Evolutionary conservation across 2,888 invertebrate genomes (phyloP), one percentile per base, ranked within the genome.

Genomic region (Drosophila ochracea): DNA sequence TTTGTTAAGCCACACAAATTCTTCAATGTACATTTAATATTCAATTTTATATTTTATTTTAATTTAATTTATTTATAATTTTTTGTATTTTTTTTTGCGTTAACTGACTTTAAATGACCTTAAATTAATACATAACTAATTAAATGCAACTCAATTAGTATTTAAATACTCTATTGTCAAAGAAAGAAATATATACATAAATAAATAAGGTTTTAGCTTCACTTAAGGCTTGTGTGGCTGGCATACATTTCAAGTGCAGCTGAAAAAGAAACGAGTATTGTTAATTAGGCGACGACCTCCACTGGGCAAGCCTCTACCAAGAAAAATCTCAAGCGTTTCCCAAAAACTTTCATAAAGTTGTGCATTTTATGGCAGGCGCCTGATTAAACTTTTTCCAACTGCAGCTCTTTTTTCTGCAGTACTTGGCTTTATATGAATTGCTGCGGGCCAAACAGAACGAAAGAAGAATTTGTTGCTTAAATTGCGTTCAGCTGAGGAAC

Each of bases 301-400:
- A 19, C 25, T 53, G 54, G 25, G 28, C 58, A 58, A 37, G 30
- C 65, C 47, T 21, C 25, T 47, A 25, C 16, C 43, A 79, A 64
- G 67, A 62, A 82, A 73, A 65, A 65, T 60, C 61, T 67, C 66
- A 68, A 68, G 60, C 49, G 60, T 58, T 61, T n/a, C 50, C 43
- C n/a, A n/a, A 31, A 67, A 79, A 79, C 47, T 62, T 73, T 57
- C 19, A 59, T n/a, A 73, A 79, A 84, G 72, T 83, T 84, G 74
- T 82, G 72, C 74, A 83, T 77, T 83, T 82, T 83, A 72, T 83
- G 82, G 68, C 81, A 78, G 62, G 60, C 68, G 71, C 33, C 73
- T 89, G 90, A 85, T 90, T 89, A 83, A 85, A 90, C 90, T 47
- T 85, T 85, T 90, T 68, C 16, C 63, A 50, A 61, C 65, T 73